Evolutionary conservation across 37 sponge, comb jelly and placozoan genomes (phyloP).

Genomic region (Corticium candelabrum): DNA sequence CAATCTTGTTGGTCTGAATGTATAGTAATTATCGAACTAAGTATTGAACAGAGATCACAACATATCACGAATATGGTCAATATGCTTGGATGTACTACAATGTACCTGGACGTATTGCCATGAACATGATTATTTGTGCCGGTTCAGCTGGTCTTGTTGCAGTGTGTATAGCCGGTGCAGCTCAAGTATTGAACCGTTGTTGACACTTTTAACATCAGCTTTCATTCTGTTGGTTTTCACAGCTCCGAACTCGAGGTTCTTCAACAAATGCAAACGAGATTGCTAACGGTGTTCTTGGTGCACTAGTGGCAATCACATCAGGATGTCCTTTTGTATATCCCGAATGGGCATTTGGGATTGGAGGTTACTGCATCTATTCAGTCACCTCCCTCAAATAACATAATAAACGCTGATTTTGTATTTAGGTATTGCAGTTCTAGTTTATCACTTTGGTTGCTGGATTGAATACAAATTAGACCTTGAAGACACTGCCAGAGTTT

Average conservation of each 20-base stretch:
- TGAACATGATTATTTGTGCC: constrained; percentile 78
- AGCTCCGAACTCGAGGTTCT: constrained; percentile 47
- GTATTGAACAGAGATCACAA: too few species aligned
- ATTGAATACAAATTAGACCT: constrained; percentile 65
- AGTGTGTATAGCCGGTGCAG: constrained; percentile 65
- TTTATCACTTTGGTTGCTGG: constrained; percentile 77
- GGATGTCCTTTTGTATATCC: constrained; percentile 71
- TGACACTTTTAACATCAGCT: neutral
- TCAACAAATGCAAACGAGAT: constrained; percentile 86
- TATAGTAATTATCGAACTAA: too few species aligned
- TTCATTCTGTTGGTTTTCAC: neutral
- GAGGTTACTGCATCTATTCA: constrained; percentile 31
- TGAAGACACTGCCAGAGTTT: constrained; percentile 76
- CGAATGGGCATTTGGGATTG: constrained; percentile 60
- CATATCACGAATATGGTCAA: neutral
- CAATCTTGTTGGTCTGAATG: too few species aligned
- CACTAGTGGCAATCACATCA: constrained; percentile 82
- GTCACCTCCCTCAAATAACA: neutral
- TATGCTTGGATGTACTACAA: constrained; percentile 17
- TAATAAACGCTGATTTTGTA: neutral
- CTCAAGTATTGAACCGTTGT: constrained; percentile 51
- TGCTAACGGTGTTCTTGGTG: constrained; percentile 77
- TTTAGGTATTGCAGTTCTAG: constrained; percentile 50
- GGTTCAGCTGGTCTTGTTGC: constrained; percentile 62
- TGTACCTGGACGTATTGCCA: constrained; percentile 58